These are phyloP conservation scores for Chloroceryle amazona DNA, from an alignment of 2,797 vertebrate genomes.

Conservation along the genomic window DNA sequence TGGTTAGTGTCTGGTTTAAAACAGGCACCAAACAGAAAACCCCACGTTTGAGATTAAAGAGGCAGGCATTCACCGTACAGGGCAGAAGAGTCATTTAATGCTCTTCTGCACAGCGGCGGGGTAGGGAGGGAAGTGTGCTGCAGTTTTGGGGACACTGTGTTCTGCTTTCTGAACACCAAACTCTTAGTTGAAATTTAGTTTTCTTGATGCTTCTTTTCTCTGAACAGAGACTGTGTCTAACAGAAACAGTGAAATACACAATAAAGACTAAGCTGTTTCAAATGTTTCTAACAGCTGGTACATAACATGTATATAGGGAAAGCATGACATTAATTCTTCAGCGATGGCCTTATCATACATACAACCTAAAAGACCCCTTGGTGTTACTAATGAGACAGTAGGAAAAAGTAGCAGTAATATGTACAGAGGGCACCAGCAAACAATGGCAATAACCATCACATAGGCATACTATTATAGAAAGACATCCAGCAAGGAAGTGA, in stretches of 20 bases:
- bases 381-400: neutral
- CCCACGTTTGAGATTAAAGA: conserved; percentile 41
- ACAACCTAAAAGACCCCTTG: neutral
- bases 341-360: neutral
- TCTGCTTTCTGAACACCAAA: neutral
- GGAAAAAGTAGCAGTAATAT: neutral
- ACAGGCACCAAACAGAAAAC: conserved; percentile 26
- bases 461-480: neutral
- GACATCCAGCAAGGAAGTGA: neutral
- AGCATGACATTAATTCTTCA: neutral
- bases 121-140: neutral
- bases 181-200: neutral
- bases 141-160: neutral
- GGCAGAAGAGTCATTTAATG: neutral
- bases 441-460: neutral
- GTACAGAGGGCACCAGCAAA: neutral
- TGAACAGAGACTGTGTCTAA: neutral
- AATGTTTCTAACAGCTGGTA: neutral
- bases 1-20: conserved; percentile 47
- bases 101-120: neutral
- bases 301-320: neutral
- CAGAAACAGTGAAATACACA: neutral
- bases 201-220: neutral
- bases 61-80: neutral
- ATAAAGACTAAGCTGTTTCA: neutral